Conservation (phyloP, 2,113 vertebrate species). For the Propithecus coquereli region DNA sequence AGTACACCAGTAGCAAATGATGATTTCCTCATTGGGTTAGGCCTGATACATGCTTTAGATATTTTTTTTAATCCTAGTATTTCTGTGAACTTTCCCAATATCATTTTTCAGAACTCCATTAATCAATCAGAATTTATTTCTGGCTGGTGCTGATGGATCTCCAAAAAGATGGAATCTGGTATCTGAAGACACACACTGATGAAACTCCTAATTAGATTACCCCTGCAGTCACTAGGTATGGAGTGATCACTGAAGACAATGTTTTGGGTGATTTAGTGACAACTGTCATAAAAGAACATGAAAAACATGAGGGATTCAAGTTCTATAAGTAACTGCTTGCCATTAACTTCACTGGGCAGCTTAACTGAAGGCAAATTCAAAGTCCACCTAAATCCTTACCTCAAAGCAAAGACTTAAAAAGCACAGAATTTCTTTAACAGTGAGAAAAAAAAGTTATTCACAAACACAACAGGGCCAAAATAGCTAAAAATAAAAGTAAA, state of each 20-base stretch:
- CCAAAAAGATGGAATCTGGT: background rate
- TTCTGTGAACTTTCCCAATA: background rate
- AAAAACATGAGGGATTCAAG: background rate
- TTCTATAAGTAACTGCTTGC: background rate
- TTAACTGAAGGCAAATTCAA: background rate
- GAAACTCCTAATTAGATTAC: background rate
- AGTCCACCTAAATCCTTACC: background rate
- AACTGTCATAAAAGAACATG: background rate
- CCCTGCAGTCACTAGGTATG: background rate
- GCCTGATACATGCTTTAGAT: background rate
- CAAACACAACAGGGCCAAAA: background rate
- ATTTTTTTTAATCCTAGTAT: background rate
- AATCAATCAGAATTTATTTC: background rate
- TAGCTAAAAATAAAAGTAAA: constrained; percentile 2
- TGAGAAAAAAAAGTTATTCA: background rate
- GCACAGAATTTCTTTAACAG: background rate
- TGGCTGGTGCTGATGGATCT: background rate
- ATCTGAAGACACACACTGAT: background rate
- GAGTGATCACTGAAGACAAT: background rate
- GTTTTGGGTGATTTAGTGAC: background rate
- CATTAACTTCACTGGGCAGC: background rate
- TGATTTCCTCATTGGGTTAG: background rate
- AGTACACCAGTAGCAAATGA: background rate
- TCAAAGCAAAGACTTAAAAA: background rate
- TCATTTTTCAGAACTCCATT: background rate